phyloP scores from a whole-genome alignment of 2,797 vertebrate species.

The Lithobates pipiens region DNA sequence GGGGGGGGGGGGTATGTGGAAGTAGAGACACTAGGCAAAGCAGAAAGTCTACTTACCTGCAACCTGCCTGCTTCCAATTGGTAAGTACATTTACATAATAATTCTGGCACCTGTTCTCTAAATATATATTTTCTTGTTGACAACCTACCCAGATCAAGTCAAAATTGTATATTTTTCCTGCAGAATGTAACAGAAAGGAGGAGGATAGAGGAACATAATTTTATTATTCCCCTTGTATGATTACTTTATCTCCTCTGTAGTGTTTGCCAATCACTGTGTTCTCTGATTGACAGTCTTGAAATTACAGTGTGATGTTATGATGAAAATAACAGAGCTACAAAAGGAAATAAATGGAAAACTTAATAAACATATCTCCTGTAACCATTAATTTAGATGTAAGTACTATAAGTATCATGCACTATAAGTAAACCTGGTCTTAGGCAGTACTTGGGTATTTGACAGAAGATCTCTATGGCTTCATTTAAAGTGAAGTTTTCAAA shows the following conservation, averaged over 20 bases:
- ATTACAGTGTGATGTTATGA: neutral
- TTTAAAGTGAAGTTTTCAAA: too few species aligned
- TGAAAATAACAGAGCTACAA: too few species aligned
- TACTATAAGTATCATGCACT: too few species aligned
- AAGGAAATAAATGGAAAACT: too few species aligned
- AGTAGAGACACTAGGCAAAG: too few species aligned
- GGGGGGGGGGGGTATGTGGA: too few species aligned
- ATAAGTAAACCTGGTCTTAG: too few species aligned
- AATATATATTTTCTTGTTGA: constrained; percentile 19
- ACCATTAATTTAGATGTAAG: too few species aligned
- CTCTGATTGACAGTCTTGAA: neutral
- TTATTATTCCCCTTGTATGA: neutral
- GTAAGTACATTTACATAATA: neutral
- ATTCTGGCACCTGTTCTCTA: constrained; percentile 23
- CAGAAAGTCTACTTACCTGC: too few species aligned
- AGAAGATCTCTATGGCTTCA: too few species aligned
- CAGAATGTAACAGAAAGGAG: neutral
- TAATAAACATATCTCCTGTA: too few species aligned
- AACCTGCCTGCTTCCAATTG: neutral
- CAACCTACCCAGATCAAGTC: neutral
- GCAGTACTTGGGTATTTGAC: too few species aligned
- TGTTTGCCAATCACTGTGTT: neutral
- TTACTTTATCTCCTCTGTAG: neutral
- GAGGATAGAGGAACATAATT: neutral
- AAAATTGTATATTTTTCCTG: neutral